A percentile compares a stretch with the other conserved stretches of the same genome.
These are phyloP conservation scores for Steinernema feltiae DNA, from an alignment of 1,140 invertebrate genomes.

Conservation along the genomic window DNA sequence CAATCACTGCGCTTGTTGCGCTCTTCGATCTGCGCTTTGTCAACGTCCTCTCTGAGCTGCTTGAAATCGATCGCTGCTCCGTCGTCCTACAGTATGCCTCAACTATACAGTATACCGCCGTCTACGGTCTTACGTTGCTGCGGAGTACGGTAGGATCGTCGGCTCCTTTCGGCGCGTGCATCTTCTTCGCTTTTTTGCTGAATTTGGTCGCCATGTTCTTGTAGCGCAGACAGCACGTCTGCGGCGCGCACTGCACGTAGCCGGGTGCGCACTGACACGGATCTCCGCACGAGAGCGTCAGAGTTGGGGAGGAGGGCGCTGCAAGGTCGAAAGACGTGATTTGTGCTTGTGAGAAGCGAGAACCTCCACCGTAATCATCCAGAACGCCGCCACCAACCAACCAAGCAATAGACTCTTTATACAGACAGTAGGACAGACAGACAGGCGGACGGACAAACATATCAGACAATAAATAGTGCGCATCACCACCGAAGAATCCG, in stretches of 20 bases:
- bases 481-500: not conserved
- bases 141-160: not conserved
- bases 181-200: constrained; percentile 6
- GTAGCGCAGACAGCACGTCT: constrained; percentile 28
- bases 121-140: not conserved
- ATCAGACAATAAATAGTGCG: not conserved
- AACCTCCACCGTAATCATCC: too few relatives aligned
- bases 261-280: constrained; percentile 29
- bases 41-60: not conserved
- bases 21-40: not conserved
- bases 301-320: not conserved
- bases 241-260: constrained; percentile 28
- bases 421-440: too few relatives aligned
- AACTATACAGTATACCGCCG: not conserved
- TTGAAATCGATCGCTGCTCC: not conserved
- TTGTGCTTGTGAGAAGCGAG: too few relatives aligned
- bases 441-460: too few relatives aligned
- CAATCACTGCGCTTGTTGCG: not conserved
- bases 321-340: too few relatives aligned
- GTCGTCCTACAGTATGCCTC: not conserved
- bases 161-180: not conserved
- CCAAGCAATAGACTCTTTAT: not conserved
- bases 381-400: not conserved
- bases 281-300: constrained; percentile 14
- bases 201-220: constrained; percentile 31